Evolutionary conservation across 2,797 vertebrate species (phyloP).

Genomic region (Okamejei kenojei): DNA sequence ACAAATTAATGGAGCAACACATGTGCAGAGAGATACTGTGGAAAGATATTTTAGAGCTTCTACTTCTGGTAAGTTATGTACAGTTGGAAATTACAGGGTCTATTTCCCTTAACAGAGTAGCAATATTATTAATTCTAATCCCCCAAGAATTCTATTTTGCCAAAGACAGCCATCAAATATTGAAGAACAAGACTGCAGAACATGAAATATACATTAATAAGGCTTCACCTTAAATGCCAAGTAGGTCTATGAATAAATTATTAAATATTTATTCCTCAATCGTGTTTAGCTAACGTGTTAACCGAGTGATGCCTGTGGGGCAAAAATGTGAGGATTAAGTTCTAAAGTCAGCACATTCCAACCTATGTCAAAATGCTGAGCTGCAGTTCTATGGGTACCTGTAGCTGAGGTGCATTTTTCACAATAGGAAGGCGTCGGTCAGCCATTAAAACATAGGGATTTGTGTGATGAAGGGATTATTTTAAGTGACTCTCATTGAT

Average conservation of each 20-base stretch:
- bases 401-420: neutral
- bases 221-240: neutral
- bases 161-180: neutral
- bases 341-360: no score
- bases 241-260: neutral
- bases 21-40: neutral
- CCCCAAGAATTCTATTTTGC: neutral
- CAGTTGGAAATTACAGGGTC: neutral
- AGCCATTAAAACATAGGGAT: neutral
- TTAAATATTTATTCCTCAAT: neutral
- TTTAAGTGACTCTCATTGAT: neutral
- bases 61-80: neutral
- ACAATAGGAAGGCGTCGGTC: neutral
- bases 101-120: neutral
- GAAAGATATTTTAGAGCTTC: slow-evolving; percentile 4
- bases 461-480: neutral
- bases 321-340: no score
- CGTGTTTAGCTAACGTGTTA: neutral
- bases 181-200: neutral
- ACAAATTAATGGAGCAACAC: slow-evolving; percentile 14
- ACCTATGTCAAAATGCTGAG: neutral
- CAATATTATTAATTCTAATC: slow-evolving; percentile 8
- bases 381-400: neutral
- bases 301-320: neutral
- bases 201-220: neutral